A percentile compares a stretch with the other conserved stretches of the same genome.
phyloP scores from a whole-genome alignment of 2,888 invertebrate species.

The Seladonia tumulorum region DNA sequence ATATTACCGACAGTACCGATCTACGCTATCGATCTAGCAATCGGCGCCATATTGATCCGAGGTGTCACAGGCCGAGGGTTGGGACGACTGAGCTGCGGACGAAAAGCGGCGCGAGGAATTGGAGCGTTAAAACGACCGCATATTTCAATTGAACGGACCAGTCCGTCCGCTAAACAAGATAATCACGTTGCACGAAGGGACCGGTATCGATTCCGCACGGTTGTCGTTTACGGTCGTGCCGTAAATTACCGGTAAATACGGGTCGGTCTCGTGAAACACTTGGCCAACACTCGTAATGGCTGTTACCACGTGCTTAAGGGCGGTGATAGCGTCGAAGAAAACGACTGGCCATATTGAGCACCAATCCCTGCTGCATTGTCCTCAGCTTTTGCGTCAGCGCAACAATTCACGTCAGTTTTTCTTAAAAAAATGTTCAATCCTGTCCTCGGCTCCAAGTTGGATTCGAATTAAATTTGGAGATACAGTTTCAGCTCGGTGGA shows the following conservation, averaged over 20 bases:
- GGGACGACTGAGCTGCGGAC: not conserved
- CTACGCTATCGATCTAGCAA: not conserved
- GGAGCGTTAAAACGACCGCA: conserved; percentile 11
- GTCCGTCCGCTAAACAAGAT: conserved; percentile 24
- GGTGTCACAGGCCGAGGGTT: not conserved
- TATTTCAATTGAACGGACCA: conserved; percentile 40
- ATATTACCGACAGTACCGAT: not conserved
- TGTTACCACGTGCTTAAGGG: conserved; percentile 20
- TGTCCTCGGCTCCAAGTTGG: not conserved
- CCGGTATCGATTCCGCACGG: conserved; percentile 46
- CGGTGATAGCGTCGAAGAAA: conserved; percentile 1
- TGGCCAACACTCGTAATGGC: conserved; percentile 12
- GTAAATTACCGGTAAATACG: conserved; percentile 49
- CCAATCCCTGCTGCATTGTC: not conserved
- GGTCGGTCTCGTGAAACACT: conserved; percentile 20
- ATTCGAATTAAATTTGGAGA: not conserved
- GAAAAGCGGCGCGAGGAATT: not conserved
- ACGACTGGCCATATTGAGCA: not conserved
- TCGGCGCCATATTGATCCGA: not conserved
- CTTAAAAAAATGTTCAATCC: too few species aligned
- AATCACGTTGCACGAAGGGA: conserved; percentile 30
- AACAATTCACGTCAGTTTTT: not conserved
- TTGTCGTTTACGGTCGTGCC: conserved; percentile 45
- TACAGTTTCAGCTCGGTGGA: not conserved
- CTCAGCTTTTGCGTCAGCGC: not conserved